These are phyloP conservation scores for Marmota flaviventris DNA, from an alignment of 2,113 vertebrate genomes.

Conservation along the genomic window DNA sequence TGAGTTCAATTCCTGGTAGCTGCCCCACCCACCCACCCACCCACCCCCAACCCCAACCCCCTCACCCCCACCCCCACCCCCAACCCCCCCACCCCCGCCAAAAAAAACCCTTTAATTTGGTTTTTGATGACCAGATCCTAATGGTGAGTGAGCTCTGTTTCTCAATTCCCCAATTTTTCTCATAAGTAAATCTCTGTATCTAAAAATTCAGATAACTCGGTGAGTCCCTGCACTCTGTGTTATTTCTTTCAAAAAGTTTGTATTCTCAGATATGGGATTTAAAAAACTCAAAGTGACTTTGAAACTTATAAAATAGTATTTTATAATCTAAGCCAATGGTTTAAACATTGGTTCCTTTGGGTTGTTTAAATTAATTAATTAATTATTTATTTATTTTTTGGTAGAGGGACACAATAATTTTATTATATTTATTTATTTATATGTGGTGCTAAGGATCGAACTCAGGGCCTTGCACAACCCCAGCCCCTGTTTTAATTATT, in stretches of 20 bases:
- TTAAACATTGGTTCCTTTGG: conserved; percentile 25
- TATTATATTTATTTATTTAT: no score
- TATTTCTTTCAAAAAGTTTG: conserved; percentile 27
- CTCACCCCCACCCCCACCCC: no score
- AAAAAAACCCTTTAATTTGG: not conserved
- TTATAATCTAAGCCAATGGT: not conserved
- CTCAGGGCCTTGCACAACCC: no score
- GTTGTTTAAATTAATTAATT: not conserved
- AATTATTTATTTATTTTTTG: not conserved
- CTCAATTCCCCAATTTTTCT: not conserved
- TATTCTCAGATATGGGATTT: conserved; percentile 50
- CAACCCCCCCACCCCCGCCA: no score
- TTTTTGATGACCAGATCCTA: not conserved
- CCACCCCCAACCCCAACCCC: no score
- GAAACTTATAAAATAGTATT: conserved; percentile 26
- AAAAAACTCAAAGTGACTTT: conserved; percentile 49
- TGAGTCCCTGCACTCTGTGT: not conserved
- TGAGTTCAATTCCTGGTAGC: no score
- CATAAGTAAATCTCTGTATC: not conserved
- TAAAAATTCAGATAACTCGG: conserved; percentile 42
- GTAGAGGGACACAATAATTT: no score
- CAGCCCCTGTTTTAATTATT: conserved; percentile 45
- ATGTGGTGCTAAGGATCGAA: not conserved
- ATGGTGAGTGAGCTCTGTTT: not conserved
- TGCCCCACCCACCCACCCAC: no score